Evolutionary conservation across 2,797 vertebrate genomes (phyloP), one percentile per base, ranked within the genome.

Genomic region (Gymnodraco acuticeps): DNA sequence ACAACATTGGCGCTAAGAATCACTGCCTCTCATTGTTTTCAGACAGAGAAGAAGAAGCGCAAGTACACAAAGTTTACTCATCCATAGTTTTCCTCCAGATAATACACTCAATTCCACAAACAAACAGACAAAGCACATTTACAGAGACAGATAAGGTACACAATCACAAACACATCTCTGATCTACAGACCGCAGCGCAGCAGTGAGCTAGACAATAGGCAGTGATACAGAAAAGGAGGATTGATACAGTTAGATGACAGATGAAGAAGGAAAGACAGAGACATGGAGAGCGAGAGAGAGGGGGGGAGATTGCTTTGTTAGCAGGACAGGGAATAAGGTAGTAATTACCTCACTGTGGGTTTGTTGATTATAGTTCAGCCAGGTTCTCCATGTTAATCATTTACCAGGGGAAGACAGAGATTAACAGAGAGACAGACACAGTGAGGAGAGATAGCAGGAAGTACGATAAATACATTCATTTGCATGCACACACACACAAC

Each of bases 301-400:
- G 42, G 59, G 55, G 73, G 23, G 74, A 80, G 83, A 78, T 77
- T 80, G 81, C 86, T 91, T 89, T 92, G 92, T 90, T 89, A 89
- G 88, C 87, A 89, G 89, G 84, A 83, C 80, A 64, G 88, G 83
- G 86, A 89, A 88, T 90, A 93, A 91, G 88, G 92, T 90, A 78
- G 85, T 93, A 93, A 95, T 95, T 94, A 95, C 93, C 90, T 92
- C 87, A 87, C 88, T 87, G 90, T 93, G 90, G 92, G 85, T 93
- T 90, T 92, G 92, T 92, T 95, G 90, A 96, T 95, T 93, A 93
- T 89, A 88, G 92, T 91, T 93, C 90, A 93, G 83, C 88, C 93
- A 90, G 91, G 92, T 93, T 93, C 90, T 91, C 81, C 72, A 82
- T 94, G 91, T 93, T 93, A 95, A 94, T 94, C 91, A 93, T 94